phyloP scores from a whole-genome alignment of 2,113 vertebrate species.

The Pholis gunnellus region DNA sequence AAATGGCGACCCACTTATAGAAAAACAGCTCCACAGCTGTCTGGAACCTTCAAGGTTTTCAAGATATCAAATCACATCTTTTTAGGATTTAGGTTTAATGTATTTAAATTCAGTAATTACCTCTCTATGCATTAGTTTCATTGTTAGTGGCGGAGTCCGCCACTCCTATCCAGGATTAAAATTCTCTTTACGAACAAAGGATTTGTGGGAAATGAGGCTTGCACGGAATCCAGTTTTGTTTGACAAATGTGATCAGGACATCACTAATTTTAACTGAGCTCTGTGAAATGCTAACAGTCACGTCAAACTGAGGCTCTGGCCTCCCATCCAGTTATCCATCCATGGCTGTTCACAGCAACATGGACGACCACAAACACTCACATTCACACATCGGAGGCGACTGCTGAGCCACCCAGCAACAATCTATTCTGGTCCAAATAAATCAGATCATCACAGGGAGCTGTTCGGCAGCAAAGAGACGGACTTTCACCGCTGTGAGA shows the following conservation, averaged over 20 bases:
- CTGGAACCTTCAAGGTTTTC: background rate
- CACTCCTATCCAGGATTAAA: background rate
- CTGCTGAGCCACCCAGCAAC: conserved; percentile 21
- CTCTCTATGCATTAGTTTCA: background rate
- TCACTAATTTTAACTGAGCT: background rate
- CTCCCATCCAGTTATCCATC: background rate
- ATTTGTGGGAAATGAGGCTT: background rate
- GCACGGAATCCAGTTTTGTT: background rate
- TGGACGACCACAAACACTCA: conserved; percentile 4
- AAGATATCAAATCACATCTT: background rate
- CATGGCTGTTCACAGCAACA: background rate
- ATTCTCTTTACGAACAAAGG: background rate
- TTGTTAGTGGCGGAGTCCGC: background rate
- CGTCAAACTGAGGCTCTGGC: background rate
- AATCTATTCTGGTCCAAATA: conserved; percentile 35
- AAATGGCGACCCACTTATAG: background rate
- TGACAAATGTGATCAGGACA: background rate
- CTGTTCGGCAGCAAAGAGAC: background rate
- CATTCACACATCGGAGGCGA: conserved; percentile 18
- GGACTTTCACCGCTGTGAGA: background rate
- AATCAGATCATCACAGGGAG: conserved; percentile 28
- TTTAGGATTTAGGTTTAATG: background rate
- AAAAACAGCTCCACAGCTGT: background rate
- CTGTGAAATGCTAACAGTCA: background rate
- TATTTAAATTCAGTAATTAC: background rate